Evolutionary conservation across 2,888 invertebrate genomes (phyloP), one percentile per base, ranked within the genome.

Genomic region (Heliconius ethilla): DNA sequence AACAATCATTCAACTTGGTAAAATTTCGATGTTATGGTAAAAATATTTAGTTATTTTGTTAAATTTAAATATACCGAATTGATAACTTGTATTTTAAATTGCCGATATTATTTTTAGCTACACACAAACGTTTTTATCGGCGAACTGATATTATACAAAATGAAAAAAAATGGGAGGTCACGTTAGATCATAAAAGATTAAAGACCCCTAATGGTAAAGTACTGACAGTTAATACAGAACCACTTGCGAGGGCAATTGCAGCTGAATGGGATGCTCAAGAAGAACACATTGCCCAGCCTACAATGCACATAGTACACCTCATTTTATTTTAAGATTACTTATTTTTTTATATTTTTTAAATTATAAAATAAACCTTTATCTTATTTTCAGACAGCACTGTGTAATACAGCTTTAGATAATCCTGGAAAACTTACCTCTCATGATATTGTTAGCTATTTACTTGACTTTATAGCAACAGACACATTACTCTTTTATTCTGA

Each of bases 251-350:
- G 80, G 99, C 98, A 27, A 96, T 99, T 70, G 98, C 99, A 1
- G 96, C 97, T 45, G 99, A 99, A 95, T 99, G 99, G 98, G 97
- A 98, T 85, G 95, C 96, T 10, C 99, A 99, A 89, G 96, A 96
- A 81, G 96, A 97, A 40, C 93, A 94, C 76, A 97, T 99, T 82
- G 91, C 96, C 79, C 96, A 96, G 84, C 96, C 97, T 72, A 95
- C 95, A 63, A 99, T 99, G 99, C 98, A 99, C 92, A 92, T 99
- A 94, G 98, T 98, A 95, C 27, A n/a, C 18, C 3, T 75, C 13
- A 75, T 73, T 66, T 11, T 69, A 59, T 70, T 40, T 27, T 40
- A 63, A 25, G 3, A 59, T 62, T 37, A 59, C 4, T 13, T 27
- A 10, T 63, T 18, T 18, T 59, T 25, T 25, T 37, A 25, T 37